A percentile compares a stretch with the other conserved stretches of the same genome.
phyloP scores from a whole-genome alignment of 2,888 invertebrate species.

The Noctua comes region DNA sequence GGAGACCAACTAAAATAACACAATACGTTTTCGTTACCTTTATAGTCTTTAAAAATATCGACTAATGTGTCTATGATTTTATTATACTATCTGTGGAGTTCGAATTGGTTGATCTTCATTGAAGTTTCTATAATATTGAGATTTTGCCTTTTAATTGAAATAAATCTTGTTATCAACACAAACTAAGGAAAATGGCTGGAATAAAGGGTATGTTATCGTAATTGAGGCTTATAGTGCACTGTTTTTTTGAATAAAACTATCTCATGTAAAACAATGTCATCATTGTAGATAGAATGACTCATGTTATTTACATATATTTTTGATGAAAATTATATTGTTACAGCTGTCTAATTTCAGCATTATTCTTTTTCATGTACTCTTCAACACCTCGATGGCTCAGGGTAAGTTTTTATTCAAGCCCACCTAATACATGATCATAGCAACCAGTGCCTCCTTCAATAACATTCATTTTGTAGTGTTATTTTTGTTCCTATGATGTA shows the following conservation, averaged over 20 bases:
- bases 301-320: slow-evolving; percentile 84
- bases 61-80: slow-evolving; percentile 30
- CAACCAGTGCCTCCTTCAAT: slow-evolving; percentile 1
- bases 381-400: slow-evolving; percentile 69
- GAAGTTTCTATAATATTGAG: slow-evolving; percentile 46
- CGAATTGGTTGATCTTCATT: slow-evolving; percentile 29
- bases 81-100: slow-evolving; percentile 26
- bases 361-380: slow-evolving; percentile 79
- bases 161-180: slow-evolving; percentile 37
- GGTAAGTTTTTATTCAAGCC: slow-evolving; percentile 75
- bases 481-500: neutral
- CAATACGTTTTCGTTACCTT: neutral
- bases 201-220: slow-evolving; percentile 82
- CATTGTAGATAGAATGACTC: slow-evolving; percentile 76
- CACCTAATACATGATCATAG: neutral
- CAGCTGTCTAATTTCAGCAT: slow-evolving; percentile 59
- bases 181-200: slow-evolving; percentile 84
- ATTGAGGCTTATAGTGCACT: neutral
- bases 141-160: slow-evolving; percentile 41
- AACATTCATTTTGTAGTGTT: neutral
- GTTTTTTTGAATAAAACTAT: neutral
- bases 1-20: neutral
- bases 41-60: neutral
- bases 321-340: slow-evolving; percentile 30
- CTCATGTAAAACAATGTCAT: slow-evolving; percentile 63